Conservation (phyloP, 2,888 invertebrate species). For the Pseudococcus longispinus region DNA sequence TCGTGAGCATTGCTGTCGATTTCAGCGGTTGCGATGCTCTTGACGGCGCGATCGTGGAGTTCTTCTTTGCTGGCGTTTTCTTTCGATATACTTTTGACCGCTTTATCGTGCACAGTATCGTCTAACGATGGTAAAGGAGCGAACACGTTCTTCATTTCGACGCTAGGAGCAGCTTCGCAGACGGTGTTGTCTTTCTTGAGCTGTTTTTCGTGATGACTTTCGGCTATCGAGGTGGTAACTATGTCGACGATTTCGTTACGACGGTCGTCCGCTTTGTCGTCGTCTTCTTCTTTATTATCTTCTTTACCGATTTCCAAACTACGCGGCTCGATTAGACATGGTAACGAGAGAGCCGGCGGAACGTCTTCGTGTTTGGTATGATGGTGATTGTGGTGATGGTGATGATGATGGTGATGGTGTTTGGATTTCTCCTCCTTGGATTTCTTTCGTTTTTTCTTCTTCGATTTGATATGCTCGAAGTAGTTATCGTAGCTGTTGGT, state of each 20-base stretch:
- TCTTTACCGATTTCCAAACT: conserved; percentile 34
- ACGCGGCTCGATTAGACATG: conserved; percentile 33
- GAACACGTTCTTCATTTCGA: neutral
- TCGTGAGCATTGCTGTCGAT: conserved; percentile 33
- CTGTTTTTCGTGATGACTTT: conserved; percentile 21
- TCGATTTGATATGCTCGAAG: conserved; percentile 58
- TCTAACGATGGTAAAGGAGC: neutral
- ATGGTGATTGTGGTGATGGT: conserved; percentile 69
- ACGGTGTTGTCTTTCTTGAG: neutral
- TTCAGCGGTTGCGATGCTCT: neutral
- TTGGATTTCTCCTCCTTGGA: conserved; percentile 64
- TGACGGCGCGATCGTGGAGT: neutral
- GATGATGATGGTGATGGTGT: conserved; percentile 54
- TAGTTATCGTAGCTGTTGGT: conserved; percentile 54
- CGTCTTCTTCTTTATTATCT: conserved; percentile 41
- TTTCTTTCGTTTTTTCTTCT: conserved; percentile 62
- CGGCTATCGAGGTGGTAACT: conserved; percentile 50
- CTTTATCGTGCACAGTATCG: conserved; percentile 68
- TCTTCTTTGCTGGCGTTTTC: neutral
- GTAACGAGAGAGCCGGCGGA: conserved; percentile 44
- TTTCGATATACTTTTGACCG: conserved; percentile 80
- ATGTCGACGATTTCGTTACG: conserved; percentile 50
- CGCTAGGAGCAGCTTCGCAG: neutral
- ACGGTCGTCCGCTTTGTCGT: conserved; percentile 33
- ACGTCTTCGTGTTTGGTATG: conserved; percentile 48